Conservation (phyloP, 1,140 invertebrate genomes). For the Scaptomyza graminum region DNA sequence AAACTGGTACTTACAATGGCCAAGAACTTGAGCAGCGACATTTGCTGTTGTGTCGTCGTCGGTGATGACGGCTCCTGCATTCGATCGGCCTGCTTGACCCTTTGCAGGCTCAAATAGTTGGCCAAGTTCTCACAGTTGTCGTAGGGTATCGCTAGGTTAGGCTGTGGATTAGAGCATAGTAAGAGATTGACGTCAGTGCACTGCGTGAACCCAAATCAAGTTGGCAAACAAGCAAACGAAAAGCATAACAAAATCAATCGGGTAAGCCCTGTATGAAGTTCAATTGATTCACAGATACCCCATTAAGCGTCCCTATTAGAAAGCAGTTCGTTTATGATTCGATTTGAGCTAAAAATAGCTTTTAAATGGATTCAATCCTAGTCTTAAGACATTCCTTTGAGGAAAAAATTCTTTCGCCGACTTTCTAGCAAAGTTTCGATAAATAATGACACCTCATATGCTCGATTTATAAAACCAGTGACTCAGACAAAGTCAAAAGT, state of each 20-base stretch:
- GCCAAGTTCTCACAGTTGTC: conserved; percentile 76
- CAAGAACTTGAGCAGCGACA: conserved; percentile 87
- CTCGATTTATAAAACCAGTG: conserved; percentile 21
- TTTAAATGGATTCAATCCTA: no score
- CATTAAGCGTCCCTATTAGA: background rate
- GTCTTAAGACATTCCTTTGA: no score
- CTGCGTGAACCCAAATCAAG: conserved; percentile 19
- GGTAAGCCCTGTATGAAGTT: no score
- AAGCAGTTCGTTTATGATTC: no score
- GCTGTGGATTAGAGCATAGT: conserved; percentile 50
- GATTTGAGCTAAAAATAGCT: no score
- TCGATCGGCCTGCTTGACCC: conserved; percentile 54
- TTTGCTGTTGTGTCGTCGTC: conserved; percentile 68
- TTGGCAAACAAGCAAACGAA: conserved; percentile 7
- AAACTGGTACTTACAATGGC: conserved; percentile 86
- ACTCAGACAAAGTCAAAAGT: conserved; percentile 36
- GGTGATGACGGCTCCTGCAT: conserved; percentile 42
- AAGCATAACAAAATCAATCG: background rate
- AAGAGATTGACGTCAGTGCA: conserved; percentile 22
- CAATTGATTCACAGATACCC: background rate
- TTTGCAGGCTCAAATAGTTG: conserved; percentile 75
- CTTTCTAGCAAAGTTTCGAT: no score
- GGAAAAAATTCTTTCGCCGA: no score
- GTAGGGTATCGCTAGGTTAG: conserved; percentile 50
- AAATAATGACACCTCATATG: no score